Evolutionary conservation across 2,888 invertebrate genomes (phyloP), one percentile per base, ranked within the genome.

Genomic region (Metalampra italica): DNA sequence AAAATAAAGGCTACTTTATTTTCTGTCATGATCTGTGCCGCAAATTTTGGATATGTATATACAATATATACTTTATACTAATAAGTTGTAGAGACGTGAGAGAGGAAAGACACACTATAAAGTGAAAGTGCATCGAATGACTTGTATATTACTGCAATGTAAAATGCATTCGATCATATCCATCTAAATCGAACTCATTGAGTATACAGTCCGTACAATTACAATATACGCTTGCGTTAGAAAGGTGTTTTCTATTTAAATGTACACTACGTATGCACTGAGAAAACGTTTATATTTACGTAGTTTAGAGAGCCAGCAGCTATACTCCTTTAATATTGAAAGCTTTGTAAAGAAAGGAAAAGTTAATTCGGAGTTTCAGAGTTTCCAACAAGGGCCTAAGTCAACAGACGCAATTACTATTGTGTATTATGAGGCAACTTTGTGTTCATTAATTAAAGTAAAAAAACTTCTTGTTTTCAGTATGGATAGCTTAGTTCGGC

Each of bases 211-310:
- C 13, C 42, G 29, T 22, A 46, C 46, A 43, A 14, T 39, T 22
- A 22, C 22, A 22, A 5, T 22, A 5, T 22, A 22, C 22, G 22
- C 22, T 22, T 12, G 13, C 14, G 32, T 39, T 43, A 39, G 50
- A 50, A 47, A 47, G 37, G 47, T 13, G 47, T 37, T 48, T 52
- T 52, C 46, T 44, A 43, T 52, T 43, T 29, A 32, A 29, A 47
- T 47, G 11, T 30, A 32, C 12, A 42, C n/a, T n/a, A n/a, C n/a
- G n/a, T n/a, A n/a, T n/a, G n/a, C n/a, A n/a, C n/a, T n/a, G 15
- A 30, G 29, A 14, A 43, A 43, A 43, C 12, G 44, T 44, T 48
- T 48, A 44, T 30, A 45, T 44, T 40, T 29, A 15, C 34, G 39
- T 30, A 39, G 3, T 43, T 14, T 38, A 38, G 9, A 30, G 30